phyloP scores from a whole-genome alignment of 2,113 vertebrate genomes.

The Rostratula benghalensis region DNA sequence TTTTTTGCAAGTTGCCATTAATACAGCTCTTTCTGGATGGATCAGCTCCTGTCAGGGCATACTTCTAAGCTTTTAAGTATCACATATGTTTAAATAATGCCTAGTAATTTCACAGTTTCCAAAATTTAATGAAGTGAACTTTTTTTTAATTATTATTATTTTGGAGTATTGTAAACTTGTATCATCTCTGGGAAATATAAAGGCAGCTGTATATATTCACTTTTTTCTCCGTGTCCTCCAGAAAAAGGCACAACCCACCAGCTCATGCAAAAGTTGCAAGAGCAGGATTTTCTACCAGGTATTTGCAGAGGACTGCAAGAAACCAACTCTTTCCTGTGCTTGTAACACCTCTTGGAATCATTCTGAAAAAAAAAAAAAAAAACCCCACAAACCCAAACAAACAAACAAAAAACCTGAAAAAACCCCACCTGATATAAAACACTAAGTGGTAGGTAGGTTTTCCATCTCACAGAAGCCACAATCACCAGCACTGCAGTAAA shows the following conservation, averaged over 20 bases:
- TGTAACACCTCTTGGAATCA: background rate
- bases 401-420: too few species aligned
- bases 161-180: background rate
- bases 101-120: background rate
- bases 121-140: background rate
- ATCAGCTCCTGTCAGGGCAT: background rate
- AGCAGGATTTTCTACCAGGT: background rate
- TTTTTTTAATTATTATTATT: background rate
- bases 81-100: background rate
- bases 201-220: background rate
- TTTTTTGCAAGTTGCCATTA: background rate
- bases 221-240: background rate
- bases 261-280: background rate
- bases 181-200: background rate
- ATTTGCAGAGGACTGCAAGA: background rate
- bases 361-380: background rate
- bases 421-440: too few species aligned
- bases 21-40: background rate
- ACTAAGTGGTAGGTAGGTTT: background rate
- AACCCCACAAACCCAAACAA: too few species aligned
- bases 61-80: background rate
- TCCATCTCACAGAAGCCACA: background rate
- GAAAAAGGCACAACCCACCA: background rate
- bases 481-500: background rate
- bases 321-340: background rate